Percentiles rank a stretch among this genome's conserved stretches.
phyloP scores from a whole-genome alignment of 2,113 vertebrate genomes.

The Chamaea fasciata region DNA sequence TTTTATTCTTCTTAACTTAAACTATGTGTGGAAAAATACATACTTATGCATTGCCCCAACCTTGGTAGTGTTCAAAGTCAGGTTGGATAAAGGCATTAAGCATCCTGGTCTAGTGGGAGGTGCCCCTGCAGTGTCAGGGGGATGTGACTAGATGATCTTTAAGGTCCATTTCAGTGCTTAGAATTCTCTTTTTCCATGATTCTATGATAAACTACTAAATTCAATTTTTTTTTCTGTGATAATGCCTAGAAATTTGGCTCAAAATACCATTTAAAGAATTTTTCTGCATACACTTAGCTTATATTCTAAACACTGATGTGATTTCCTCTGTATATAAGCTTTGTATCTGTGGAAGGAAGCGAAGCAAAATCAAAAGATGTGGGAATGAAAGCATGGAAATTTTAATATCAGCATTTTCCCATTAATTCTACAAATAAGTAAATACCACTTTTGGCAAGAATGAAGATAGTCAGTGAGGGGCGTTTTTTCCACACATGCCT shows the following conservation, averaged over 20 bases:
- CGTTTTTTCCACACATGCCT: not conserved
- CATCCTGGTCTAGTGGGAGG: not conserved
- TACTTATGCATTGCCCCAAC: not conserved
- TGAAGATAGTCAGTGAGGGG: accelerated
- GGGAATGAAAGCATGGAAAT: not conserved
- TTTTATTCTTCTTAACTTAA: not conserved
- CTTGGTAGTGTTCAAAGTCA: not conserved
- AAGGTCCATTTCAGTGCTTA: not conserved
- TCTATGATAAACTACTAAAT: not conserved
- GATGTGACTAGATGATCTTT: not conserved
- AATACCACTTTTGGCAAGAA: not conserved
- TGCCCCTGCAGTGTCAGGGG: not conserved
- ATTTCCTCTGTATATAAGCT: not conserved
- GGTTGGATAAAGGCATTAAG: not conserved
- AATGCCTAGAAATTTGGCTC: not conserved
- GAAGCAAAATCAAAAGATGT: not conserved
- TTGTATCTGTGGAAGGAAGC: not conserved
- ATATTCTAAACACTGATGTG: not conserved
- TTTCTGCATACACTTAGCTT: not conserved
- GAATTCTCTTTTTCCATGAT: not conserved
- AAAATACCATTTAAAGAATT: not conserved
- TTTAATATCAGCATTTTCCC: not conserved
- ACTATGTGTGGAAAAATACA: not conserved
- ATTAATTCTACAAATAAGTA: not conserved
- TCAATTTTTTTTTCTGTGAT: not conserved